phyloP scores from a whole-genome alignment of 2,113 vertebrate species.

The Pithys albifrons region DNA sequence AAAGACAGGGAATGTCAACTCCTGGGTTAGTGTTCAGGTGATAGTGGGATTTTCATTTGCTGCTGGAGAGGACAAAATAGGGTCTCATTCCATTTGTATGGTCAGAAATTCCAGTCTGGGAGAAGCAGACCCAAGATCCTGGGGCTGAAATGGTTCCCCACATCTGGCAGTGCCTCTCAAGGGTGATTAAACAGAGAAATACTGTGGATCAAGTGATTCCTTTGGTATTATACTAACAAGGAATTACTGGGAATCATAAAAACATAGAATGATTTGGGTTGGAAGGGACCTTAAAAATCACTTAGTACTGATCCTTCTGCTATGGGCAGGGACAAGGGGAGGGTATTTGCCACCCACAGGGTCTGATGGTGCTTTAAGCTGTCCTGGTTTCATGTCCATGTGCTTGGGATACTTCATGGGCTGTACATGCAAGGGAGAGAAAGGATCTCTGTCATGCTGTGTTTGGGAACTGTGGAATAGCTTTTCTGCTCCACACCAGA shows the following conservation, averaged over 20 bases:
- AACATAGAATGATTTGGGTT: not conserved
- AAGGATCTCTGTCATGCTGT: rapidly evolving
- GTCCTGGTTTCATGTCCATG: not conserved
- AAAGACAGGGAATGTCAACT: not conserved
- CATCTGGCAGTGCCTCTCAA: not conserved
- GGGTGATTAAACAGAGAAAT: not conserved
- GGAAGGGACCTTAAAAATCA: not conserved
- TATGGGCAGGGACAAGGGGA: not conserved
- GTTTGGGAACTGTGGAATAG: not conserved
- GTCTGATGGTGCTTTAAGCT: not conserved
- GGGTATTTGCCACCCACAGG: not conserved
- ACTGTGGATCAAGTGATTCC: too few relatives aligned
- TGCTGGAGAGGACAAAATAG: not conserved
- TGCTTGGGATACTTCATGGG: not conserved
- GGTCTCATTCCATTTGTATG: not conserved
- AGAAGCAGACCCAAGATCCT: not conserved
- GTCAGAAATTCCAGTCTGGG: not conserved
- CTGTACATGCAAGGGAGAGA: not conserved
- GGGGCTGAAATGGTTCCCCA: not conserved
- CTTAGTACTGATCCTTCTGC: not conserved
- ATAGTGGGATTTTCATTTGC: not conserved
- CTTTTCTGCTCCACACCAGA: not conserved
- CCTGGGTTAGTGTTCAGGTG: not conserved
- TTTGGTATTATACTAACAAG: not conserved
- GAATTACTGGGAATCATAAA: not conserved